phyloP scores from a whole-genome alignment of 2,888 invertebrate species.

The Drosophila falleni region DNA sequence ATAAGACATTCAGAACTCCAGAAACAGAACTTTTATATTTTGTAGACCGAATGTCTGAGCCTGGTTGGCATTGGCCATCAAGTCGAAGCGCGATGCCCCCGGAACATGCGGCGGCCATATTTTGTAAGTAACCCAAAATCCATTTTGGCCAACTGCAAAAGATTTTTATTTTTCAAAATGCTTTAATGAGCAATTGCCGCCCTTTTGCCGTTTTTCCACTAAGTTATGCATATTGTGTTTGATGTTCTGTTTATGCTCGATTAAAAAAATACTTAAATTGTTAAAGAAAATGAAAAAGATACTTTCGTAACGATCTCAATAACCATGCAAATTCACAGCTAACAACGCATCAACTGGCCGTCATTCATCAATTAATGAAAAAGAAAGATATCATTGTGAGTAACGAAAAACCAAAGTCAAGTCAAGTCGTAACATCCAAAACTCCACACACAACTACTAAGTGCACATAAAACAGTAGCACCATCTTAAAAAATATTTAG shows the following conservation, averaged over 20 bases:
- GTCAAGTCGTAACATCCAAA: slow-evolving; percentile 51
- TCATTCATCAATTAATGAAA: slow-evolving; percentile 86
- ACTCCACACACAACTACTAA: slow-evolving; percentile 12
- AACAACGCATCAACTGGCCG: slow-evolving; percentile 87
- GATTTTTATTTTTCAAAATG: slow-evolving; percentile 14
- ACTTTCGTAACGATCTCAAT: slow-evolving; percentile 66
- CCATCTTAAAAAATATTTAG: slow-evolving; percentile 27
- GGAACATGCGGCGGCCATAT: slow-evolving; percentile 87
- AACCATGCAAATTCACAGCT: slow-evolving; percentile 86
- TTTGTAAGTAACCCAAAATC: slow-evolving; percentile 81
- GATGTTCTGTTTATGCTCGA: slow-evolving; percentile 46
- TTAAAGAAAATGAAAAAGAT: slow-evolving; percentile 21
- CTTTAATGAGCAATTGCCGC: slow-evolving; percentile 40
- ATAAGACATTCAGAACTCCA: slow-evolving; percentile 89
- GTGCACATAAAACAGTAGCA: slow-evolving; percentile 43
- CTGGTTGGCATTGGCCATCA: slow-evolving; percentile 94
- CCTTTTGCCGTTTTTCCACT: slow-evolving; percentile 42
- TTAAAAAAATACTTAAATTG: slow-evolving; percentile 1
- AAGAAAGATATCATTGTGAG: slow-evolving; percentile 88
- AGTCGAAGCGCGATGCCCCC: slow-evolving; percentile 90
- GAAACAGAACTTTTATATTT: slow-evolving; percentile 93
- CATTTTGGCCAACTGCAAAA: not conserved
- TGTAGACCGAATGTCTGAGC: slow-evolving; percentile 91
- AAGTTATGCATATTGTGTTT: slow-evolving; percentile 52
- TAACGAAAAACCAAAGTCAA: slow-evolving; percentile 77